Base-by-base conservation (phyloP, 2,113 vertebrate species). In the Dicrurus megarhynchus region DNA sequence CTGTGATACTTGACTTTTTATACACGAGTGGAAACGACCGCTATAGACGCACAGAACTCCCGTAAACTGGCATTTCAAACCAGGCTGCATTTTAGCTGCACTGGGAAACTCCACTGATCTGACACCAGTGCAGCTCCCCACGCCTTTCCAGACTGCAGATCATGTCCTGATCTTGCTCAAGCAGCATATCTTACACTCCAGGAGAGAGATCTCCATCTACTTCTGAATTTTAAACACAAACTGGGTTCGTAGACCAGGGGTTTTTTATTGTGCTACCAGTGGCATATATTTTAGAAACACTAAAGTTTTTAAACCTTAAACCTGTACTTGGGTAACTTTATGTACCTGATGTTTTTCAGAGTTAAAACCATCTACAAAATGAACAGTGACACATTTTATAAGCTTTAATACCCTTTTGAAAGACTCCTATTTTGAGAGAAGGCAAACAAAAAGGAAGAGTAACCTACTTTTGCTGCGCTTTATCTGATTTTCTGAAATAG, bases 401-500 rank as follows among this genome's bases (percentile, higher is more conserved):
- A 96, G 88, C 71, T 91, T 83, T 83, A 91, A 88, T 86, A 87
- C 32, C 56, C 68, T 77, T 92, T 60, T 64, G 33, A 74, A 77
- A 95, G 42, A 10, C 14, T 94, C n/a, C 41, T 91, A 22, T 86
- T 94, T 88, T 75, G 47, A 90, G 47, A 93, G 28, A 74, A 84
- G 37, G 63, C 50, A 83, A 97, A 79, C 75, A 75, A 70, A 87
- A 75, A 71, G 11, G 57, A 95, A 68, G 67, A 85, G 35, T 90
- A 96, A 93, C 83, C 79, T 92, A 90, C 75, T 91, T 93, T 52
- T 74, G 81, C 53, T 83, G 85, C 37, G 50, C 75, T 91, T 95
- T 70, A 88, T 77, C 87, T 4, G 6, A 84, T 93, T 96, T 93
- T 85, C 61, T 63, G 53, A 53, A 93, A 84, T 8, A 88, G 82